Evolutionary conservation across 2,113 vertebrate genomes (phyloP), one percentile per base, ranked within the genome.

Genomic region (Halichoeres trimaculatus): DNA sequence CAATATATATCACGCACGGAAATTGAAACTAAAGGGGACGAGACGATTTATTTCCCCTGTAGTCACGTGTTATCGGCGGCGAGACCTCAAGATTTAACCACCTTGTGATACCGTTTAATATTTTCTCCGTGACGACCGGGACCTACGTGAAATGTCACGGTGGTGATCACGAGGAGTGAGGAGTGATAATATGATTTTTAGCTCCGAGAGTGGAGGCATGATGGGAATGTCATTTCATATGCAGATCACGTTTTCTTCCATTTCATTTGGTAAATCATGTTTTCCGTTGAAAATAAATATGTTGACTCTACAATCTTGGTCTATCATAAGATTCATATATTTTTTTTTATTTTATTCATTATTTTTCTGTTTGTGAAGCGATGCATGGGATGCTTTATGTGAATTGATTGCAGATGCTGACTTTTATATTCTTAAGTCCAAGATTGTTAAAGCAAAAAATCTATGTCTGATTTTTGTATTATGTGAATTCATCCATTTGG

Each of bases 11-110:
- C 91, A 89, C 84, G 85, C 85, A 81, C 74, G 85, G 89, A 90
- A 86, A 92, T 84, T 88, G 73, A 84, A 92, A 92, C 94, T 94
- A 94, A 94, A 93, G 91, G 84, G 84, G 88, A 91, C 90, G 87
- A 35, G 76, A 68, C 62, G 74, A 81, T 87, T 87, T 83, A 80
- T 78, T 76, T 75, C 57, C 57, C 56, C 41, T 22, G 5, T 50
- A 73, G 84, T 81, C 82, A 76, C 83, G 65, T 81, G 80, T 62
- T 65, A 70, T 65, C 50, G 13, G 58, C 14, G 22, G 19, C 52
- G 53, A 38, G 61, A 54, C 59, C 56, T 34, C 3, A 35, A 47
- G 62, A 67, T 84, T 47, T 67, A 51, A 53, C 59, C 50, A 26
- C 22, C 20, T 8, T 36, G 13, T 57, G 22, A 35, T 43, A n/a